Evolutionary conservation across 2,113 vertebrate genomes (phyloP).

Genomic region (Scomber colias): DNA sequence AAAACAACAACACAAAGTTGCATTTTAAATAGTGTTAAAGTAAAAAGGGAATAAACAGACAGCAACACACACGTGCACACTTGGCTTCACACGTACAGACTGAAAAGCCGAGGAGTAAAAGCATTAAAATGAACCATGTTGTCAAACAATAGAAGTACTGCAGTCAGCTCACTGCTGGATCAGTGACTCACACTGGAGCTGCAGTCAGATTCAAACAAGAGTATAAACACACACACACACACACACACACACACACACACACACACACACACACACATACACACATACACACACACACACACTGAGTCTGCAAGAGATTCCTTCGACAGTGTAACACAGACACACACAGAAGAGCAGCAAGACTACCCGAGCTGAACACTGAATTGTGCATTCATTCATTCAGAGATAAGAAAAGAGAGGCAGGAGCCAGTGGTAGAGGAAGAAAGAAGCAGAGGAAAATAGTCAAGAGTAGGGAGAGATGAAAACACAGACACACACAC

Average conservation of each 20-base stretch:
- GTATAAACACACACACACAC: slow-evolving; percentile 50
- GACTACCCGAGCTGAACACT: slow-evolving; percentile 40
- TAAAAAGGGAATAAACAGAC: not conserved
- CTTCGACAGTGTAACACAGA: slow-evolving; percentile 51
- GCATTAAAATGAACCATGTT: slow-evolving; percentile 48
- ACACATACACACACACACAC: not conserved
- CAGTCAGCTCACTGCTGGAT: slow-evolving; percentile 76
- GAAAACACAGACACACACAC: slow-evolving; percentile 21
- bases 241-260: slow-evolving; percentile 12
- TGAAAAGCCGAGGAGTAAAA: slow-evolving; percentile 39
- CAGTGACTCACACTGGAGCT: slow-evolving; percentile 76
- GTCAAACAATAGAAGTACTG: slow-evolving; percentile 76
- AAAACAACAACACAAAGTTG: not conserved
- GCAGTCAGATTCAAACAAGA: slow-evolving; percentile 67
- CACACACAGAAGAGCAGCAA: slow-evolving; percentile 17
- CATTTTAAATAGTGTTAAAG: not conserved
- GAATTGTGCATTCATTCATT: slow-evolving; percentile 69
- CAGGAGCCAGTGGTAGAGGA: slow-evolving; percentile 48
- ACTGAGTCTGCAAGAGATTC: slow-evolving; percentile 41
- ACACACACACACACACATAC: not conserved
- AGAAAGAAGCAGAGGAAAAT: slow-evolving; percentile 53
- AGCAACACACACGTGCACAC: not conserved
- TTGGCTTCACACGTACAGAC: slow-evolving; percentile 16
- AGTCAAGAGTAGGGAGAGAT: slow-evolving; percentile 20
- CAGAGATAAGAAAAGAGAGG: slow-evolving; percentile 59